phyloP scores from a whole-genome alignment of 1,140 invertebrate genomes.

The Zaprionus capensis region DNA sequence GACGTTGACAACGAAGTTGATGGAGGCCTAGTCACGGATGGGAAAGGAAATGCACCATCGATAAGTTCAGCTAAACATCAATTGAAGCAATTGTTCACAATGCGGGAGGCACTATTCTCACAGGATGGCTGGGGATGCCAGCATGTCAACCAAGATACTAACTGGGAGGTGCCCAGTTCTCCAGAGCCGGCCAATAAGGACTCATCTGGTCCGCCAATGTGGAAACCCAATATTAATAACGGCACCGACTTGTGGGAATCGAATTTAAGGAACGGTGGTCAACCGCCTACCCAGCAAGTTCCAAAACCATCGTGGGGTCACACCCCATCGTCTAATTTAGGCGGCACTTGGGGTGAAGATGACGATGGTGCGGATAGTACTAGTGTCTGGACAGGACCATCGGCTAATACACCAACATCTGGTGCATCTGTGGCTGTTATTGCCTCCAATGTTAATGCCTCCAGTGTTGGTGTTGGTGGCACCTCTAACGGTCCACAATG shows the following conservation, averaged over 20 bases:
- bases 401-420: conserved; percentile 75
- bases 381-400: conserved; percentile 90
- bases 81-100: conserved; percentile 93
- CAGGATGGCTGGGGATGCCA: conserved; percentile 98
- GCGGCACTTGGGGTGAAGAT: conserved; percentile 97
- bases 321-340: conserved; percentile 95
- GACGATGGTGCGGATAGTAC: conserved; percentile 90
- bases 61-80: conserved; percentile 90
- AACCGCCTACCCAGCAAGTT: conserved; percentile 92
- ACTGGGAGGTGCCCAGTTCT: conserved; percentile 95
- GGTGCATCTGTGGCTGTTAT: conserved; percentile 59
- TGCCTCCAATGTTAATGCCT: conserved; percentile 47
- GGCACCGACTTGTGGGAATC: conserved; percentile 98
- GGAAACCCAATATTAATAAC: conserved; percentile 95
- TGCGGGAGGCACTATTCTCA: conserved; percentile 95
- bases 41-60: conserved; percentile 76
- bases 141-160: conserved; percentile 96
- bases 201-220: conserved; percentile 87
- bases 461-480: conserved; percentile 69
- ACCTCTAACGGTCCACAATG: conserved; percentile 67
- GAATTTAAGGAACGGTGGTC: conserved; percentile 94
- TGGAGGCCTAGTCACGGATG: conserved; percentile 79
- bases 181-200: conserved; percentile 90
- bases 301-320: conserved; percentile 95
- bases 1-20: conserved; percentile 59